These are phyloP conservation scores for Pseudochirops cupreus DNA, from an alignment of 2,797 vertebrate species.

Conservation along the genomic window DNA sequence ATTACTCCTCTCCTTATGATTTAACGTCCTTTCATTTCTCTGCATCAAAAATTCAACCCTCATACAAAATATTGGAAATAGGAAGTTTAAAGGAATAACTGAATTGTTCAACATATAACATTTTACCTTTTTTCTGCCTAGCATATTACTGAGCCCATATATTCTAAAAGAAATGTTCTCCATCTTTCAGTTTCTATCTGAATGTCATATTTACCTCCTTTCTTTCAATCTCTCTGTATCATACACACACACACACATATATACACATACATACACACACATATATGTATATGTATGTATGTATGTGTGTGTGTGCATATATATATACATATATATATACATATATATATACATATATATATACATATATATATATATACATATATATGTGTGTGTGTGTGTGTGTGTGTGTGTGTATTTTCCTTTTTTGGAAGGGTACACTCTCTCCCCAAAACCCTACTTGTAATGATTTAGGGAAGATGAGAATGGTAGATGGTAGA, in stretches of 20 bases:
- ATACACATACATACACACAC: too few relatives aligned
- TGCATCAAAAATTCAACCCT: neutral
- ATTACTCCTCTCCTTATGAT: neutral
- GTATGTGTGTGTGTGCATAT: too few relatives aligned
- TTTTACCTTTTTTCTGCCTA: neutral
- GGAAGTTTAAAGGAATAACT: neutral
- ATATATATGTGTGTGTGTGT: too few relatives aligned
- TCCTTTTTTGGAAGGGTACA: neutral
- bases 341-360: too few relatives aligned
- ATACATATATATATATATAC: too few relatives aligned
- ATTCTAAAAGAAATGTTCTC: neutral
- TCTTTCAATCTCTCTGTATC: too few relatives aligned
- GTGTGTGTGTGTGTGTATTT: too few relatives aligned
- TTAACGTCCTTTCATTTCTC: neutral
- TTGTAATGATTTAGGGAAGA: neutral
- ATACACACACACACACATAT: too few relatives aligned
- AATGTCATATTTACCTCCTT: too few relatives aligned
- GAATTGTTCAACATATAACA: neutral
- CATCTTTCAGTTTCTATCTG: neutral
- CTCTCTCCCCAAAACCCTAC: conserved; percentile 3
- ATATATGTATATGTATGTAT: too few relatives aligned
- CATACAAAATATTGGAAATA: neutral
- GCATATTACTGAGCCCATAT: neutral
- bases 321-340: too few relatives aligned
- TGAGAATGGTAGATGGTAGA: conserved; percentile 13